Base-by-base conservation (phyloP, 2,797 vertebrate species). In the Ciconia nigra region DNA sequence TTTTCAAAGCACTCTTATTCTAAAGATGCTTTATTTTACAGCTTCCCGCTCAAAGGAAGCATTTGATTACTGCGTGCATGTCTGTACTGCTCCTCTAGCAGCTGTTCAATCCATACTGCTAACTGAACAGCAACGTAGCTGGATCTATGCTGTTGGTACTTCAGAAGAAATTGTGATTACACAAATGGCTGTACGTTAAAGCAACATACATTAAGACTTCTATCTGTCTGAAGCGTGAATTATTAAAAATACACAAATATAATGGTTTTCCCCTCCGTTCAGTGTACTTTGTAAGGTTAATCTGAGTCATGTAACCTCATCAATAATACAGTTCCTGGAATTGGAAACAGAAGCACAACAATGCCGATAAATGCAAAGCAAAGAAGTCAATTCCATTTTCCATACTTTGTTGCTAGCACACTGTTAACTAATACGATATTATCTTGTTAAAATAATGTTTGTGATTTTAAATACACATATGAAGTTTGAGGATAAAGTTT, bases 21-120 rank as follows among this genome's bases (percentile, higher is more conserved):
- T 79, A 69, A 72, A 83, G 82, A 46, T 35, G 46, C 49, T 93
- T 85, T 28, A 59, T 92, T 77, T 57, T 46, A 29, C 70, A 93
- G 66, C 81, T 79, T 37, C 59, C 81, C 5, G 5, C 73, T 70
- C 73, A 62, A 87, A 90, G 71, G 74, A 78, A 80, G 77, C 61
- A 1, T 84, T 83, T 87, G 86, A 54, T 9, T 11, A 12, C 79
- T 44, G 47, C 0, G 7, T 33, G 80, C 18, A 11, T 26, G 73
- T 59, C 79, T 29, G 25, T 22, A 39, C 77, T 78, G 94, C 84
- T 85, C 57, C 83, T 22, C 37, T 2, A 71, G 84, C 67, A 95
- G 90, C 91, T 81, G 88, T 16, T 63, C 77, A 22, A 52, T 8
- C 79, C 88, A 42, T 33, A 33, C 66, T 9, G 20, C 42, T 17